Evolutionary conservation across 2,888 invertebrate genomes (phyloP).

Genomic region (Macrosoma leucophasiata): DNA sequence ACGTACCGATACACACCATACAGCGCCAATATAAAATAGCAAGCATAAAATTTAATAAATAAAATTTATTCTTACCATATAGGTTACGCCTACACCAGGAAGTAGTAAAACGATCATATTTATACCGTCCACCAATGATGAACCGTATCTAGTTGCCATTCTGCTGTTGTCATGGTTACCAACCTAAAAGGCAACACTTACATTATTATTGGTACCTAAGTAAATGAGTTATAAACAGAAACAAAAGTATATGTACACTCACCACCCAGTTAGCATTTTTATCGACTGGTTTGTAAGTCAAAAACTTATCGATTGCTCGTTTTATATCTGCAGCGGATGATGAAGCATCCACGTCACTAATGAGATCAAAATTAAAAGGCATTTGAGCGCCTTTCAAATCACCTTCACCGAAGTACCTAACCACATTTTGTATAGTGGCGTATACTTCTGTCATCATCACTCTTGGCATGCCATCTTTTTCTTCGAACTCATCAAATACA

Average conservation of each 20-base stretch:
- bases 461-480: slow-evolving; percentile 60
- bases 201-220: slow-evolving; percentile 7
- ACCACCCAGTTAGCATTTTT: slow-evolving; percentile 86
- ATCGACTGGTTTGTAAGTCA: slow-evolving; percentile 77
- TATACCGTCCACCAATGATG: slow-evolving; percentile 78
- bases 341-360: slow-evolving; percentile 73
- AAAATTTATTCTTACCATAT: slow-evolving; percentile 56
- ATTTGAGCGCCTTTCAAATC: slow-evolving; percentile 79
- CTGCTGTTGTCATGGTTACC: slow-evolving; percentile 82
- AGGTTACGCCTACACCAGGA: slow-evolving; percentile 85
- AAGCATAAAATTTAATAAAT: not conserved
- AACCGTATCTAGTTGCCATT: slow-evolving; percentile 78
- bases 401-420: slow-evolving; percentile 79
- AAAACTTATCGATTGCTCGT: slow-evolving; percentile 78
- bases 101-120: slow-evolving; percentile 83
- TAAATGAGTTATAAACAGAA: slow-evolving; percentile 1
- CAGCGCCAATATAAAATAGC: not conserved
- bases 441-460: slow-evolving; percentile 88
- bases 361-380: slow-evolving; percentile 86
- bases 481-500: slow-evolving; percentile 75
- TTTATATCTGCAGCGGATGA: slow-evolving; percentile 79
- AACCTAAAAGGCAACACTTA: slow-evolving; percentile 58
- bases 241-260: too few species aligned
- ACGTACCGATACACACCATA: too few species aligned
- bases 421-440: slow-evolving; percentile 73